Evolutionary conservation across 2,888 invertebrate species (phyloP).

Genomic region (Strigamia transsilvanica): DNA sequence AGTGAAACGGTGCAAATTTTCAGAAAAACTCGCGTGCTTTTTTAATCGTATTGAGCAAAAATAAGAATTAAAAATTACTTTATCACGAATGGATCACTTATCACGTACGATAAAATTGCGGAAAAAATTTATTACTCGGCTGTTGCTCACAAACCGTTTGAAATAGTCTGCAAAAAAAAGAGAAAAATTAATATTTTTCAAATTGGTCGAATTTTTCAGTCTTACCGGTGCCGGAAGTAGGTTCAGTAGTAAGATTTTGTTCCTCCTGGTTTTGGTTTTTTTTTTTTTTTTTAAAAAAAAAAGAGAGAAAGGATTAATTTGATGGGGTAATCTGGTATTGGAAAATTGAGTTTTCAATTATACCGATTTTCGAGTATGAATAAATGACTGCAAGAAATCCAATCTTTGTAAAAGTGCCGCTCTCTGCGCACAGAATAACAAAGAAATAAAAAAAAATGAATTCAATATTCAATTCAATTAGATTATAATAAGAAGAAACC

Average conservation of each 20-base stretch:
- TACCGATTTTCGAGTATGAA: not conserved
- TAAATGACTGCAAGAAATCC: not conserved
- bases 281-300: too few relatives aligned
- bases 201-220: not conserved
- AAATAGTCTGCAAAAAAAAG: not conserved
- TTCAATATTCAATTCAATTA: not conserved
- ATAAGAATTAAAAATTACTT: too few relatives aligned
- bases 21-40: too few relatives aligned
- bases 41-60: too few relatives aligned
- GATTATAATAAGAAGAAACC: not conserved
- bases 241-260: not conserved
- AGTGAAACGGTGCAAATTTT: not conserved
- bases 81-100: not conserved
- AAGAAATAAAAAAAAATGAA: not conserved
- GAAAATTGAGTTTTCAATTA: too few relatives aligned
- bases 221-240: not conserved
- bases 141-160: not conserved
- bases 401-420: not conserved
- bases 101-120: not conserved
- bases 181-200: not conserved
- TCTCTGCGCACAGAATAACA: not conserved
- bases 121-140: not conserved
- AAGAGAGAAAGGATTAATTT: too few relatives aligned
- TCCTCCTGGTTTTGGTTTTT: not conserved
- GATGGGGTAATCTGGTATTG: too few relatives aligned